Conservation (phyloP, 2,797 vertebrate species). For the Monodelphis domestica region DNA sequence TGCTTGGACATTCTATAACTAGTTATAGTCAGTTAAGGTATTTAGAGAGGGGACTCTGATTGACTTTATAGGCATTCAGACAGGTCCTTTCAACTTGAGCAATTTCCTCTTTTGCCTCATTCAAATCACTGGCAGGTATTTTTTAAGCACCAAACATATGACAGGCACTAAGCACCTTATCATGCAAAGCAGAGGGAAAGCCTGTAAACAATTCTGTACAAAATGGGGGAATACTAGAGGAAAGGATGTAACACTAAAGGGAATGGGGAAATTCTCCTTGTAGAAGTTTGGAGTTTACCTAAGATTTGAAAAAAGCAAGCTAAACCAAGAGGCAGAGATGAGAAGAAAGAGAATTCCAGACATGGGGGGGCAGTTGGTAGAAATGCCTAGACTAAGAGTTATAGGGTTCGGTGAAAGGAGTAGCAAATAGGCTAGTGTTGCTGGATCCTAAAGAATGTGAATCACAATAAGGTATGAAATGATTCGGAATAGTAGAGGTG, state of each 20-base stretch:
- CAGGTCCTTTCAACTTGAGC: too few relatives aligned
- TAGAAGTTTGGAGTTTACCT: not conserved
- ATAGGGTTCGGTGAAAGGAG: not conserved
- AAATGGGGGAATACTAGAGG: not conserved
- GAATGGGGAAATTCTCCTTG: not conserved
- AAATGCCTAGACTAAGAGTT: not conserved
- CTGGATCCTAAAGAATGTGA: not conserved
- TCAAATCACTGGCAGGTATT: not conserved
- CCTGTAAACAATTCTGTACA: not conserved
- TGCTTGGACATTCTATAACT: not conserved
- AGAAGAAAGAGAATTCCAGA: not conserved
- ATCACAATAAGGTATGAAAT: not conserved
- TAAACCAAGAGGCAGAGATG: not conserved
- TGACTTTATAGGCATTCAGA: not conserved
- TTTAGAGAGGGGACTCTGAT: not conserved
- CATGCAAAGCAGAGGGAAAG: too few relatives aligned
- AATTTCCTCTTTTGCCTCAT: not conserved
- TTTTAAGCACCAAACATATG: too few relatives aligned
- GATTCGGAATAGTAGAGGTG: not conserved
- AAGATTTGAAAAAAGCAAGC: not conserved
- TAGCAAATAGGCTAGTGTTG: not conserved
- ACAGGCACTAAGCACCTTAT: not conserved
- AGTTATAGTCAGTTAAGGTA: not conserved
- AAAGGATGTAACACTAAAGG: not conserved
- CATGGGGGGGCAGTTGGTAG: not conserved